Base-by-base conservation (phyloP, 1,140 invertebrate genomes). In the Drosophila arawakana region DNA sequence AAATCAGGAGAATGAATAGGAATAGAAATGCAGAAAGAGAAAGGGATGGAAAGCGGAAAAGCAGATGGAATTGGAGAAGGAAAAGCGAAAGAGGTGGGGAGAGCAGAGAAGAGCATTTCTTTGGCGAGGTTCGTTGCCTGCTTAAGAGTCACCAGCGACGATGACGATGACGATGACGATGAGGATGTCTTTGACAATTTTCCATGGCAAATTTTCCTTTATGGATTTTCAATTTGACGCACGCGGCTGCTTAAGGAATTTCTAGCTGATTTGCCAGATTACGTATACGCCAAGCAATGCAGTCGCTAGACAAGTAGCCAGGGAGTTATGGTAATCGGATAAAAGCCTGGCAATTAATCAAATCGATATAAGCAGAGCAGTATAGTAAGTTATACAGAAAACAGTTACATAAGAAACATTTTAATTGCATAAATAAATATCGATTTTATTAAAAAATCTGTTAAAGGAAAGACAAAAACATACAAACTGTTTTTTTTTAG, bases 71-170 rank as follows among this genome's bases (percentile, higher is more conserved):
- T n/a, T 6, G 34, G 4, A 7, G 63, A 5, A 41, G 46, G 3
- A 18, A 9, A 13, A 15, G 13, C 3, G 10, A 7, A 4, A 4
- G 10, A 5, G 7, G 1, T 3, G n/a, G 7, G 10, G 7, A 7
- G 63, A 8, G 30, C 8, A 13, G 8, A 15, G 15, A 25, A 21
- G 4, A 21, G 63, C 2, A 3, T 34, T 30, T 13, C 58, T 62
- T 30, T 39, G 39, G 43, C 46, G 52, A 41, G 35, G 68, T 72
- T 76, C 68, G 55, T 55, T 65, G 73, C 25, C 67, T 75, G 60
- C 60, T 75, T 34, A 39, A 75, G 54, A 43, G 37, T 41, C 11
- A 21, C 50, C 50, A 37, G 4, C 13, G 37, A 30, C 9, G 37
- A 35, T 41, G 37, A 8, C 54, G 15, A 11, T 5, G 15, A 58